These are phyloP conservation scores for Bursaphelenchus mucronatus DNA, from an alignment of 1,140 invertebrate species.

Conservation along the genomic window DNA sequence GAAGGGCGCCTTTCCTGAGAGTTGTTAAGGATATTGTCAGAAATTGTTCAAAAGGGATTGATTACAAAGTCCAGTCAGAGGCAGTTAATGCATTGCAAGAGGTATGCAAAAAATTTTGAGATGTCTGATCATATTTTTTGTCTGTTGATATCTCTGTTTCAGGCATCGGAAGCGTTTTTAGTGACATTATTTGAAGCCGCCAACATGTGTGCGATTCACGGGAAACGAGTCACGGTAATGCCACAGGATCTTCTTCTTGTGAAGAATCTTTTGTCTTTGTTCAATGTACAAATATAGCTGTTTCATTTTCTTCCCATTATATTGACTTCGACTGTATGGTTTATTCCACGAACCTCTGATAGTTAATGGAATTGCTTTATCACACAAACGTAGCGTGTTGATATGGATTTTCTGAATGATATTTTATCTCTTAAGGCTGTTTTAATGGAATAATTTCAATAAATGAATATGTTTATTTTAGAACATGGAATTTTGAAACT, in stretches of 20 bases:
- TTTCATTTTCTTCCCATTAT: too few species aligned
- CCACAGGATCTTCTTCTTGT: constrained; percentile 32
- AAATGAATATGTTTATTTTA: too few species aligned
- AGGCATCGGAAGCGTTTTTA: constrained; percentile 40
- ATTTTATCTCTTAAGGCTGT: too few species aligned
- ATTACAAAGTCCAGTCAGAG: constrained; percentile 22
- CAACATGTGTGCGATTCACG: constrained; percentile 38
- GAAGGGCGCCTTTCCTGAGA: constrained; percentile 21
- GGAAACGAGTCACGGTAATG: constrained; percentile 37
- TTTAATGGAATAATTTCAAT: too few species aligned
- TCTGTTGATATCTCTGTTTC: constrained; percentile 14
- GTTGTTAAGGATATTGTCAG: constrained; percentile 25
- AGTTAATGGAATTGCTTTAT: too few species aligned
- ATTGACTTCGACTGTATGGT: too few species aligned
- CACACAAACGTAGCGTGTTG: too few species aligned
- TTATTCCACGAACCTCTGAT: too few species aligned
- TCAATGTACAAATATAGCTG: not conserved
- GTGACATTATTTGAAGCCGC: constrained; percentile 29
- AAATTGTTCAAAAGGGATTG: not conserved
- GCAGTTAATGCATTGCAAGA: constrained; percentile 38
- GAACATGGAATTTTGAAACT: too few species aligned
- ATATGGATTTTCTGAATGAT: too few species aligned
- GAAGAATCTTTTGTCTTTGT: constrained; percentile 28
- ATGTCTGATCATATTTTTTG: not conserved
- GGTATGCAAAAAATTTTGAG: constrained; percentile 15